Percentiles rank a stretch among this genome's conserved stretches.
These are phyloP conservation scores for Coronaproctus castanopsis DNA, from an alignment of 2,888 invertebrate genomes.

Conservation along the genomic window DNA sequence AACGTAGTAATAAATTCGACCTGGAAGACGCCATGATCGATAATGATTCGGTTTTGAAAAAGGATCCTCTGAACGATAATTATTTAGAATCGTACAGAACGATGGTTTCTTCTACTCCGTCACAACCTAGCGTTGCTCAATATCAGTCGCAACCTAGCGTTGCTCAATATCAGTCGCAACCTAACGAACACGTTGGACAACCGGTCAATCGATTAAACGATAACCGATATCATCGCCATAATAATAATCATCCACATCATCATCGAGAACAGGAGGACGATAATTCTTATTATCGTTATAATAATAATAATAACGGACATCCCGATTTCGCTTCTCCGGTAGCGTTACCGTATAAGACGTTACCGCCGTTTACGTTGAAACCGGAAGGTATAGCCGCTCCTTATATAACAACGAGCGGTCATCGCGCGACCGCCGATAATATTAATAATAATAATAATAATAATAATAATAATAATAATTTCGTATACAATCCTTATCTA, in stretches of 20 bases:
- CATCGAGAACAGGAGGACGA: background rate
- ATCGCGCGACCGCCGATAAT: background rate
- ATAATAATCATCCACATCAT: background rate
- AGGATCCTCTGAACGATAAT: background rate
- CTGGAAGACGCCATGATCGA: background rate
- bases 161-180: background rate
- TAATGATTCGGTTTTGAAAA: background rate
- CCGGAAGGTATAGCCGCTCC: background rate
- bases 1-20: background rate
- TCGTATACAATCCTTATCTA: background rate
- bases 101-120: background rate
- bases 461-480: no score
- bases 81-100: background rate
- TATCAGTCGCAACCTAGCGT: background rate
- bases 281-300: background rate
- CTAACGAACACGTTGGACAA: background rate
- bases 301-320: background rate
- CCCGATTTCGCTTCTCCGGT: no score
- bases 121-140: background rate
- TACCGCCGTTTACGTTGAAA: background rate
- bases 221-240: background rate
- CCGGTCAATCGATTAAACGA: background rate
- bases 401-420: background rate
- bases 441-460: no score
- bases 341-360: background rate